These are phyloP conservation scores for Euplexia lucipara DNA, from an alignment of 2,888 invertebrate genomes.

Conservation along the genomic window DNA sequence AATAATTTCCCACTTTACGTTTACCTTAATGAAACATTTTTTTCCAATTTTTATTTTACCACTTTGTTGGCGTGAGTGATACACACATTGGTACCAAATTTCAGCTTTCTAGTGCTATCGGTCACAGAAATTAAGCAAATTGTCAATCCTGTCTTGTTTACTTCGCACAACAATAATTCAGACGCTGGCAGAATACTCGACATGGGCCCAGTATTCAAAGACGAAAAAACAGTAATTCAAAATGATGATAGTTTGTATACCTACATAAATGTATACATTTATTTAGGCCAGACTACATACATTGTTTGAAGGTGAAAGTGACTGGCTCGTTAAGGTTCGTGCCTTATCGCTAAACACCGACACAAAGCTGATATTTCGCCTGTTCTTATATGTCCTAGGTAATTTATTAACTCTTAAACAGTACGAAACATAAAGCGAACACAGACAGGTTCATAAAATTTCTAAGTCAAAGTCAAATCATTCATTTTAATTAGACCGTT, in stretches of 20 bases:
- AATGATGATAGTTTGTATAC: conserved; percentile 13
- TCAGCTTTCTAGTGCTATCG: too few relatives aligned
- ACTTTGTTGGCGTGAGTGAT: too few relatives aligned
- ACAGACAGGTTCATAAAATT: conserved; percentile 1
- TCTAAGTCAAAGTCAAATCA: background rate
- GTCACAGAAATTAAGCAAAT: too few relatives aligned
- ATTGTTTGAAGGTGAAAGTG: conserved; percentile 56
- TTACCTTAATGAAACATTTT: too few relatives aligned
- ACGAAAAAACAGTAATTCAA: conserved; percentile 3
- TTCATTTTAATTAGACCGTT: background rate
- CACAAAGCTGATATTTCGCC: conserved; percentile 70
- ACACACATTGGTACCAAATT: too few relatives aligned
- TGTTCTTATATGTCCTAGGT: conserved; percentile 65
- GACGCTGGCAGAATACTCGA: too few relatives aligned
- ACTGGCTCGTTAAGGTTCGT: conserved; percentile 66
- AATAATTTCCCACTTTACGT: too few relatives aligned
- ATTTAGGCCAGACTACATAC: conserved; percentile 8
- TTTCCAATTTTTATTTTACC: too few relatives aligned
- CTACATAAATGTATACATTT: background rate
- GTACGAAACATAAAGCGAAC: conserved; percentile 20
- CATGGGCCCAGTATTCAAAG: too few relatives aligned
- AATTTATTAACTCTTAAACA: conserved; percentile 66
- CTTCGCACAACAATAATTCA: too few relatives aligned
- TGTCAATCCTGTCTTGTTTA: too few relatives aligned
- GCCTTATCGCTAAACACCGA: conserved; percentile 73